Base-by-base conservation (phyloP, 2,888 invertebrate genomes). In the Macrostomum cliftonense region DNA sequence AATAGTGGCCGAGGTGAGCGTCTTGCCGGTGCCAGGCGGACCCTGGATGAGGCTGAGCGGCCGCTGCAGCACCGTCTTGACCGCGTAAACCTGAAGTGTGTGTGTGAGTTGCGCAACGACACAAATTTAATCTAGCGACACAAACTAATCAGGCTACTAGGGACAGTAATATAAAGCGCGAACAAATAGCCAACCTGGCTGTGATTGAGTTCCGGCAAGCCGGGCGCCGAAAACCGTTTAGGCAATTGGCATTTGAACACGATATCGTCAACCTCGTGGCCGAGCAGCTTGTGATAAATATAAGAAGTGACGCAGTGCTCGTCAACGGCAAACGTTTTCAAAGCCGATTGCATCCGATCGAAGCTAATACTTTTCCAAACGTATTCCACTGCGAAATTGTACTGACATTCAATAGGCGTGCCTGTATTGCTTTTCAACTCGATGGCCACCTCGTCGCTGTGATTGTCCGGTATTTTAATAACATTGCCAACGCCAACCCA, bases 401-500 rank as follows among this genome's bases (percentile, higher is more conserved):
- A 84, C 45, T 83, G 83, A 70, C 86, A 86, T 59, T 93, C 91
- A 0, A 82, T 80, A 0, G 95, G 95, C 0, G 91, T 88, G 19
- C 85, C 87, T 1, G 81, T 79, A 57, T 82, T 84, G 57, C 81
- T 82, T 65, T 93, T 93, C 63, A 97, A 73, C 66, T 97, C 97
- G 38, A 97, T 80, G 0, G 93, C 95, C 14, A 99, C 86, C 68
- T 97, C 97, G 64, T 99, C 97, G 4, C 89, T 91, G 67, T n/a
- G 9, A 73, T 73, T 75, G 61, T 77, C 75, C 2, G 75, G 74
- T 43, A 76, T 72, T 61, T 76, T 76, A 63, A 97, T 91, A 43
- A 97, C 93, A 67, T 95, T 93, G 0, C 97, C 97, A 12, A 91
- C 83, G 37, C 89, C 89, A n/a, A 82, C 82, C 97, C 97, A 99